phyloP scores from a whole-genome alignment of 1,140 invertebrate genomes.

The Drosophila azteca region DNA sequence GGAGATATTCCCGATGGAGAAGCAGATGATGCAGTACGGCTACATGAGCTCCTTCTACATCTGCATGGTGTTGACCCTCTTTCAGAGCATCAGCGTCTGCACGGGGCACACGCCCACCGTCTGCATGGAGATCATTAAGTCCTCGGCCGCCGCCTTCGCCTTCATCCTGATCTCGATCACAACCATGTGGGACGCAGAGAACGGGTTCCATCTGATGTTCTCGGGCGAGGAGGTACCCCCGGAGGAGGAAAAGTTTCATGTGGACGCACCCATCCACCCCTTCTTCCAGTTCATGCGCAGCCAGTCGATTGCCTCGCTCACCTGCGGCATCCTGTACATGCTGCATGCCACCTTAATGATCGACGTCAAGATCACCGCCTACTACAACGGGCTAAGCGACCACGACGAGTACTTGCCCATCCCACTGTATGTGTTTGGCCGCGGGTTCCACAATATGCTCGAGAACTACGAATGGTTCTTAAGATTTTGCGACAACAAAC shows the following conservation, averaged over 20 bases:
- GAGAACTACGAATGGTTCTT: constrained; percentile 25
- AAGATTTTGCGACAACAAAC: constrained; percentile 10
- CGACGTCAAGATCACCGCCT: constrained; percentile 30
- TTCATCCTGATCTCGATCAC: constrained; percentile 25
- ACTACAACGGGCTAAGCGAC: background rate
- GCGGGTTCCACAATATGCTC: constrained; percentile 13
- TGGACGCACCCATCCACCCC: constrained; percentile 20
- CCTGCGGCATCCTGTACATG: constrained; percentile 41
- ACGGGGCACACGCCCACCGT: constrained; percentile 27
- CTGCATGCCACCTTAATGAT: constrained; percentile 38
- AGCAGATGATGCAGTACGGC: constrained; percentile 8
- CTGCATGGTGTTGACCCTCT: constrained; percentile 40
- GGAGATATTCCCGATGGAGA: background rate
- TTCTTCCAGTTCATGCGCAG: constrained; percentile 12
- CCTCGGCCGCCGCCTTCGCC: constrained; percentile 8
- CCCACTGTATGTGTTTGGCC: constrained; percentile 24
- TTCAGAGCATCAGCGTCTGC: constrained; percentile 46
- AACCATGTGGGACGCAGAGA: constrained; percentile 45
- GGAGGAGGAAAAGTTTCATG: background rate
- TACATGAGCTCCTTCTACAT: constrained; percentile 33
- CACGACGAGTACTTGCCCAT: constrained; percentile 24
- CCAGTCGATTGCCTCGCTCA: constrained; percentile 29
- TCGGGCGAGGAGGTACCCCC: background rate
- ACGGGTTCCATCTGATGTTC: constrained; percentile 24
- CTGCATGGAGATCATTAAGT: constrained; percentile 18